Evolutionary conservation across 2,888 invertebrate species (phyloP).

Genomic region (Strigamia crassipes): DNA sequence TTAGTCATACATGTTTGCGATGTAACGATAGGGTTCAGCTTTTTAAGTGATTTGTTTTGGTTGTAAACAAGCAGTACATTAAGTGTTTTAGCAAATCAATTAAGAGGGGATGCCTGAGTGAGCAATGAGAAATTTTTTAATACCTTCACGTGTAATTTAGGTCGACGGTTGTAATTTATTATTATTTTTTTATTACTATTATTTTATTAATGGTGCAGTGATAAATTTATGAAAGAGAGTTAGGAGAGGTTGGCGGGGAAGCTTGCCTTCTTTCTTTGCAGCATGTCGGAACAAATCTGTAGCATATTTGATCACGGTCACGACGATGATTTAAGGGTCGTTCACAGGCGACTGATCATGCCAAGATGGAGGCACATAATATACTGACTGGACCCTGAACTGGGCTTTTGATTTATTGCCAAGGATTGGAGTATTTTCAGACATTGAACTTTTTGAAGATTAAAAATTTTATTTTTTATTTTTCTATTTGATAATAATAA

Average conservation of each 20-base stretch:
- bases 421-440: conserved; percentile 16
- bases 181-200: background rate
- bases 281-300: conserved; percentile 30
- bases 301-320: conserved; percentile 42
- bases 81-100: conserved; percentile 8
- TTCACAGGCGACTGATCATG: conserved; percentile 42
- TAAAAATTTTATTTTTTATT: no score
- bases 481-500: no score
- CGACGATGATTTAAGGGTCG: conserved; percentile 42
- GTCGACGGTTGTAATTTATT: background rate
- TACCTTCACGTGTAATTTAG: conserved; percentile 12
- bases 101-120: background rate
- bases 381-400: conserved; percentile 31
- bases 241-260: background rate
- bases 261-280: conserved; percentile 1
- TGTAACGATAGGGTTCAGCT: background rate
- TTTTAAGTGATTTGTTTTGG: conserved; percentile 19
- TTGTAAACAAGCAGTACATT: conserved; percentile 30
- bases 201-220: conserved; percentile 29
- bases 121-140: conserved; percentile 12
- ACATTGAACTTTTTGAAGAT: background rate
- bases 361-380: conserved; percentile 37
- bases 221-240: conserved; percentile 22
- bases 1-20: background rate
- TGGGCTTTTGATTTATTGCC: conserved; percentile 17